Conservation (phyloP, 2,797 vertebrate genomes). For the Anas acuta region DNA sequence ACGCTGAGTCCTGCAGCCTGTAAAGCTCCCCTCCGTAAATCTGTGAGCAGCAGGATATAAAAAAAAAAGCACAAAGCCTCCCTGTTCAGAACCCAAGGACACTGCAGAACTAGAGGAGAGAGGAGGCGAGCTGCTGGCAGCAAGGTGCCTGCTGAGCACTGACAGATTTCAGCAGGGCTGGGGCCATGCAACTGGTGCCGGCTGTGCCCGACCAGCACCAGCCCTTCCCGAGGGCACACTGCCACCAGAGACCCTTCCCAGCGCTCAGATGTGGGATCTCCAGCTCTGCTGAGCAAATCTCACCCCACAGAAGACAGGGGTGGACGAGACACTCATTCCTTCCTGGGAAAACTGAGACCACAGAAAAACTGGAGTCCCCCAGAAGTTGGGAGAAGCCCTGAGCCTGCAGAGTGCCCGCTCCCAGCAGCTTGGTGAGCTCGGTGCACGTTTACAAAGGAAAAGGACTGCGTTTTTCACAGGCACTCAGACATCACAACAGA, state of each 20-base stretch:
- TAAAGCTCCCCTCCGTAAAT: rapidly evolving
- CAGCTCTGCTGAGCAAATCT: not conserved
- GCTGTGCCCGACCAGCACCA: not conserved
- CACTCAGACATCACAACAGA: not conserved
- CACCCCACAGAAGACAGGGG: not conserved
- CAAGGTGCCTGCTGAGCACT: constrained; percentile 5
- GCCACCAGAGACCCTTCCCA: rapidly evolving
- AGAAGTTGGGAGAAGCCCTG: not conserved
- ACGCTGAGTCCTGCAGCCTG: not conserved
- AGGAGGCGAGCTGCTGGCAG: constrained; percentile 7
- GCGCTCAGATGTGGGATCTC: rapidly evolving
- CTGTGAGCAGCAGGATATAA: not conserved
- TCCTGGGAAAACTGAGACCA: not conserved
- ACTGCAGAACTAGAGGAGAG: constrained; percentile 35
- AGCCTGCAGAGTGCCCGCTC: not conserved
- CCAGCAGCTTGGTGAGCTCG: not conserved
- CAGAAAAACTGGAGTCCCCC: not conserved
- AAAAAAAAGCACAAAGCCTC: not conserved
- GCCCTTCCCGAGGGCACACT: not conserved
- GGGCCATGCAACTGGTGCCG: not conserved
- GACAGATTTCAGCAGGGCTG: not conserved
- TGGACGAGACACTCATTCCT: rapidly evolving
- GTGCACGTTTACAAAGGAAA: not conserved
- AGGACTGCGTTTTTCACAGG: not conserved
- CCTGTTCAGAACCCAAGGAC: constrained; percentile 10